Conservation (phyloP, 2,797 vertebrate genomes). For the Acipenser oxyrinchus region DNA sequence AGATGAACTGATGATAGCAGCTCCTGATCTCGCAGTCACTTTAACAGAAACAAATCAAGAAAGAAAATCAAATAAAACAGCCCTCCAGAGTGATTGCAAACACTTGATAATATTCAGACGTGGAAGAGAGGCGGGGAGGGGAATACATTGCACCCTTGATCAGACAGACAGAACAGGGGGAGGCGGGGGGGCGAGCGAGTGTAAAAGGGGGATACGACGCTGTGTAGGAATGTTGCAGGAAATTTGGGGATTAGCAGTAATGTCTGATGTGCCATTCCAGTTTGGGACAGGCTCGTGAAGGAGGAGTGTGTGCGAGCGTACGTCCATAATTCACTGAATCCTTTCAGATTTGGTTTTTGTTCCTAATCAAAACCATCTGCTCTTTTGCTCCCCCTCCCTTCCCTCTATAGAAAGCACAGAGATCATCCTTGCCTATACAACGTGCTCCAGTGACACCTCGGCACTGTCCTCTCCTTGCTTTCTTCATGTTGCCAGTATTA, state of each 20-base stretch:
- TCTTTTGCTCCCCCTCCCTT: background rate
- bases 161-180: constrained; percentile 4
- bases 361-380: no score
- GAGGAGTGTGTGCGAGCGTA: constrained; percentile 3
- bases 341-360: no score
- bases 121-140: no score
- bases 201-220: constrained; percentile 5
- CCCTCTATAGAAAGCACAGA: background rate
- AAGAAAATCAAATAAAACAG: no score
- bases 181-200: background rate
- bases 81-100: no score
- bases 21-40: no score
- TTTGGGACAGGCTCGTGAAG: constrained; percentile 3
- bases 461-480: no score
- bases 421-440: background rate
- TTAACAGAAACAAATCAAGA: no score
- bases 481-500: no score
- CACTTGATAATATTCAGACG: no score
- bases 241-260: constrained; percentile 30
- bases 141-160: background rate
- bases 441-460: background rate
- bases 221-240: constrained; percentile 31
- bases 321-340: no score
- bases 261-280: constrained; percentile 9
- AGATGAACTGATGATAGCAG: no score